Base-by-base conservation (phyloP, 2,888 invertebrate species). In the Isotomurus palustris region DNA sequence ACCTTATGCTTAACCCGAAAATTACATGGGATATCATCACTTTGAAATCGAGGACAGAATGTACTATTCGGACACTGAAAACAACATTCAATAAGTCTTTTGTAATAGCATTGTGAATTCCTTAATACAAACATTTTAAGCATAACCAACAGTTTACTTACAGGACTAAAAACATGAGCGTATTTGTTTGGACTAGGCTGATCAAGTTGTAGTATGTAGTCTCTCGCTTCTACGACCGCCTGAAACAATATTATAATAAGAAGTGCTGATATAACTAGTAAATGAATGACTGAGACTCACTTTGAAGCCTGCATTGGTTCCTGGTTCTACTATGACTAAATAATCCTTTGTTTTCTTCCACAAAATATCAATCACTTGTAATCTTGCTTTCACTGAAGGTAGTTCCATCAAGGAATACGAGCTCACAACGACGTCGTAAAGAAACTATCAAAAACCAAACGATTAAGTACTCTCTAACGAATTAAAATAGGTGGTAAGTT, bases 261-360 rank as follows among this genome's bases (percentile, higher is more conserved):
- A 32, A 32, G 32, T 32, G 8, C 14, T 32, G 32, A 32, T 10
- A 32, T 10, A 32, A 50, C 6, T 24, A n/a, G 24, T 53, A 8
- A 40, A 17, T 44, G n/a, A 36, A 43, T 36, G 36, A 32, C 28
- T 35, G 38, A 28, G 32, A 40, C 8, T 17, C 68, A 89, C 80
- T 73, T 81, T 80, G 73, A 88, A 92, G 2, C 92, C 94, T 38
- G 86, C 84, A 63, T 83, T 83, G 0, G 86, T 85, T 4, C 94
- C 94, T 66, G 86, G 82, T 76, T 95, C 94, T 0, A 91, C 82
- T 3, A 95, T 78, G 14, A 95, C 80, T 72, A 95, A 76, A 74
- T 87, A 91, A 12, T 85, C 81, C 66, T 84, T 81, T 0, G 92
- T 91, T 77, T 89, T 92, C 53, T 83, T 83, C 94, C 94, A 95